These are phyloP conservation scores for Eciton burchellii DNA, from an alignment of 1,140 invertebrate species.

Conservation along the genomic window DNA sequence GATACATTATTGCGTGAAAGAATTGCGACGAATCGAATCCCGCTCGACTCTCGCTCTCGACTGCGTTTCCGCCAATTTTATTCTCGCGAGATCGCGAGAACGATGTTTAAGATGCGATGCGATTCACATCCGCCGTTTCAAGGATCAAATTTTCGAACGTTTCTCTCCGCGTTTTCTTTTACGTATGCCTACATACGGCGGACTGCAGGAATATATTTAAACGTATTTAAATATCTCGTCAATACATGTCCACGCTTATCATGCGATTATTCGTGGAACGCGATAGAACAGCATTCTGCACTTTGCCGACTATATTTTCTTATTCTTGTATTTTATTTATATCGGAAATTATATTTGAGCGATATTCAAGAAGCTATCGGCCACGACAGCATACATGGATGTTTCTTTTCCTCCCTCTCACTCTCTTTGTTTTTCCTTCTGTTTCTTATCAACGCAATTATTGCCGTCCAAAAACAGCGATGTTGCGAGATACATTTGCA, in stretches of 20 bases:
- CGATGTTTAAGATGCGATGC: too few species aligned
- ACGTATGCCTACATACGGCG: too few species aligned
- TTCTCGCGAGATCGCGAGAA: too few species aligned
- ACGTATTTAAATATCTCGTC: too few species aligned
- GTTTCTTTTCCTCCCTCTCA: too few species aligned
- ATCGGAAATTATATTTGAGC: conserved; percentile 6
- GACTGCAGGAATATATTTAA: too few species aligned
- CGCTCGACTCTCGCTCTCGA: too few species aligned
- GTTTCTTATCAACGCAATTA: conserved; percentile 16
- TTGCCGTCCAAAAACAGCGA: neutral
- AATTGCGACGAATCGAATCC: too few species aligned
- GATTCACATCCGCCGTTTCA: neutral
- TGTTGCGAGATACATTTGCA: neutral
- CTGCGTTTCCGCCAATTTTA: too few species aligned
- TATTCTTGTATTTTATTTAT: neutral
- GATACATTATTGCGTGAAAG: too few species aligned
- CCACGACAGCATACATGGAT: neutral
- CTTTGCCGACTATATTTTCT: neutral
- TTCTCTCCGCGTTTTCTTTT: too few species aligned
- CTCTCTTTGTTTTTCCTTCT: too few species aligned
- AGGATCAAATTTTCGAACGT: neutral
- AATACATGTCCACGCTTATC: neutral
- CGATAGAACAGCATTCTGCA: neutral
- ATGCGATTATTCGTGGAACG: neutral
- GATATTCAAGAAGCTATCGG: neutral